Percentiles rank a stretch among this genome's conserved stretches.
Evolutionary conservation across 2,797 vertebrate species (phyloP).

Genomic region (Betta splendens): DNA sequence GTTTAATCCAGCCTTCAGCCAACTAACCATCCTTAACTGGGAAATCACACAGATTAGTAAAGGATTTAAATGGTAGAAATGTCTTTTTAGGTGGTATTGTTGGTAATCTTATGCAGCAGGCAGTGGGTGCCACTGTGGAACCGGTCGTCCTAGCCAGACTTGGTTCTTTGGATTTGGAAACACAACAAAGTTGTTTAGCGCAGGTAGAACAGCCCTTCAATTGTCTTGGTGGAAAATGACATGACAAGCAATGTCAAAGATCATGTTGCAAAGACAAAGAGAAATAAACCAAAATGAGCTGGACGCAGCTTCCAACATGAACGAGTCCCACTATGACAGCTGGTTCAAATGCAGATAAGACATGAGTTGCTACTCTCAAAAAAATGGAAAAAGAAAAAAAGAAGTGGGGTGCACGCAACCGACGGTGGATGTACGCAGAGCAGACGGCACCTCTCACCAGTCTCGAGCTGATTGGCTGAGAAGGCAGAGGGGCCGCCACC

Average conservation of each 20-base stretch:
- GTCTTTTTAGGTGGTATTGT: too few species aligned
- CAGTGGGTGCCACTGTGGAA: too few species aligned
- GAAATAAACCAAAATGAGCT: conserved; percentile 10
- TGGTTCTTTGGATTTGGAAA: too few species aligned
- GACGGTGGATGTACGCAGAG: conserved; percentile 56
- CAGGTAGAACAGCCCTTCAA: too few species aligned
- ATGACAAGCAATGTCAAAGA: not conserved
- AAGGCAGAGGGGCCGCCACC: conserved; percentile 75
- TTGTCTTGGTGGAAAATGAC: too few species aligned
- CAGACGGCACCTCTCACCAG: conserved; percentile 82
- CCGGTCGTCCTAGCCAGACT: too few species aligned
- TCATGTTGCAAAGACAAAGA: not conserved
- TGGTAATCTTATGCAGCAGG: too few species aligned
- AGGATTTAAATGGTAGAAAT: too few species aligned
- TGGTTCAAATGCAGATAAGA: conserved; percentile 13
- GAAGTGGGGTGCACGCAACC: conserved; percentile 30
- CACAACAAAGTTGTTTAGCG: too few species aligned
- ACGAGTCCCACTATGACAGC: not conserved
- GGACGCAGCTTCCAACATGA: conserved; percentile 6
- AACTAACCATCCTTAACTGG: too few species aligned
- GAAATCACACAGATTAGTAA: too few species aligned
- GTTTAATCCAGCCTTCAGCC: too few species aligned
- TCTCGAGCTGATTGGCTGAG: conserved; percentile 83
- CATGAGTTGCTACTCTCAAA: conserved; percentile 34
- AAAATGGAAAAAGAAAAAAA: conserved; percentile 24